Evolutionary conservation across 2,113 vertebrate genomes (phyloP), one percentile per base, ranked within the genome.

Genomic region (Strix uralensis): DNA sequence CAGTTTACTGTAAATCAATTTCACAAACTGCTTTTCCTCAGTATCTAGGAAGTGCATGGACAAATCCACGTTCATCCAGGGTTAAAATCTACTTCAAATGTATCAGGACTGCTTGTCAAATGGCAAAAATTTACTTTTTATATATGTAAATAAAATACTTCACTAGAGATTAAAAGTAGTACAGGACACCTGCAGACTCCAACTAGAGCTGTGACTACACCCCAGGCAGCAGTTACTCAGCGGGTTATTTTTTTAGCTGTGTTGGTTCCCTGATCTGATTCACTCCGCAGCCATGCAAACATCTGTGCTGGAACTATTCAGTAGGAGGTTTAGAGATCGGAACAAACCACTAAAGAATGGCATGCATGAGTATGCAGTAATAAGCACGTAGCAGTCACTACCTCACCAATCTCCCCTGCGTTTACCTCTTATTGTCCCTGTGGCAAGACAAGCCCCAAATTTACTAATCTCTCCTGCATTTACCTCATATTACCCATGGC

Each of bases 301-400:
- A 94, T 88, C 96, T 88, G 88, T 81, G 86, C 91, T 94, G 94
- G 91, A 93, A 91, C 91, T 86, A 70, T 88, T 95, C 92, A 70
- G 94, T 70, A 83, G 92, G 95, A 94, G 92, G 91, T 70, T 94
- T 18, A 96, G 94, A 88, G 88, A 75, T n/a, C 25, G 61, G 94
- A 96, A 95, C 86, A 88, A 96, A 81, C 86, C 91, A 91, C 88
- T 88, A 14, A 94, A 92, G 86, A 92, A 96, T 72, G 82, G 89
- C 79, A 95, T 38, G 95, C 91, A 83, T 23, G 62, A 92, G 74
- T 92, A 93, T 49, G 72, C 86, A 92, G 82, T 83, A 94, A 94
- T 36, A 49, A 90, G 94, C 94, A 83, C 66, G 8, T 80, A 90
- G 83, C 88, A 71, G 42, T 66, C 62, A 44, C 16, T 1, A 36